Conservation (phyloP, 2,113 vertebrate genomes). For the Myotis lucifugus region DNA sequence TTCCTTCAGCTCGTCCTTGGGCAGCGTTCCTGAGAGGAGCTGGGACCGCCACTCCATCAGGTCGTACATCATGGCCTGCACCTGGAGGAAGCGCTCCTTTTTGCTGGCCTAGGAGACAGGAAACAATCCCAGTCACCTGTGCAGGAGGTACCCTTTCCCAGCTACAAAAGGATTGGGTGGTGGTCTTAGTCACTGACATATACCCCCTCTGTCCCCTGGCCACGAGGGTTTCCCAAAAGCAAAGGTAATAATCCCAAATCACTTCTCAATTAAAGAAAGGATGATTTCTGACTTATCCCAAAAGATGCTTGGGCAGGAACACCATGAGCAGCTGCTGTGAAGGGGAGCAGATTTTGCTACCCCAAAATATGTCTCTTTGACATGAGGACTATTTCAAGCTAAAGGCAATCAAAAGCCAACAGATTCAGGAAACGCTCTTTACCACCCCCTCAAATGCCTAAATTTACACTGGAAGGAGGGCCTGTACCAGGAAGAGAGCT, state of each 20-base stretch:
- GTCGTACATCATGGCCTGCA: slow-evolving; percentile 95
- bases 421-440: background rate
- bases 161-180: accelerated
- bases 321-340: background rate
- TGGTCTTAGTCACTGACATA: background rate
- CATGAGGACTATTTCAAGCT: background rate
- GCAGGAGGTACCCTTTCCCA: background rate
- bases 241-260: background rate
- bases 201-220: background rate
- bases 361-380: background rate
- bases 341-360: background rate
- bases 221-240: background rate
- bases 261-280: background rate
- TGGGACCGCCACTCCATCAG: slow-evolving; percentile 98
- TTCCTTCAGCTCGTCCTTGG: slow-evolving; percentile 97
- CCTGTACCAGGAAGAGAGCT: background rate
- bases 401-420: background rate
- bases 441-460: background rate
- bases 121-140: background rate
- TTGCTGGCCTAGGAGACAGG: slow-evolving; percentile 87
- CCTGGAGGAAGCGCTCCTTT: slow-evolving; percentile 88
- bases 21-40: slow-evolving; percentile 96
- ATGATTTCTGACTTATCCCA: background rate
- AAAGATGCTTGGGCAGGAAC: background rate
- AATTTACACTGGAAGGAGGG: background rate